Percentiles rank a stretch among this genome's conserved stretches.
Conservation (phyloP, 2,113 vertebrate species). For the Circaetus gallicus region DNA sequence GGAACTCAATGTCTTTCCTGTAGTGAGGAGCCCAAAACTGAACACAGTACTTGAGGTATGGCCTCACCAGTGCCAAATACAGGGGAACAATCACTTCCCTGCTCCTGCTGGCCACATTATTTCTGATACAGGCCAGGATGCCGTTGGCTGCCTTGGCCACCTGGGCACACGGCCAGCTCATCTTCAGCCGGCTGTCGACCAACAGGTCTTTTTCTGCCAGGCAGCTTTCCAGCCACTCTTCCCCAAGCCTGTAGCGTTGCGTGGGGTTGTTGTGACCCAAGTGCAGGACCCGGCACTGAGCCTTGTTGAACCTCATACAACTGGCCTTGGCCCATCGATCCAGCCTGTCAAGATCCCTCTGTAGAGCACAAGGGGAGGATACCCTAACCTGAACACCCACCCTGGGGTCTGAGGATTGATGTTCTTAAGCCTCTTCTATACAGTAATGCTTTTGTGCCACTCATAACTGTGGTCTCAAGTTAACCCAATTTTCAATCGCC, state of each 20-base stretch:
- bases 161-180: background rate
- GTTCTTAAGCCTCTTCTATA: background rate
- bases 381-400: background rate
- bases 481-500: background rate
- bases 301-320: background rate
- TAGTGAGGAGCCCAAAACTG: background rate
- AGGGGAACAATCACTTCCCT: background rate
- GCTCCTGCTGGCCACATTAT: background rate
- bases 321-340: background rate
- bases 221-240: background rate
- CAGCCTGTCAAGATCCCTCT: background rate
- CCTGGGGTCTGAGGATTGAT: background rate
- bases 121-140: background rate
- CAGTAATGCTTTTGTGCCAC: background rate
- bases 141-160: background rate
- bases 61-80: background rate
- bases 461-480: background rate
- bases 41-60: fast-evolving
- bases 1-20: background rate
- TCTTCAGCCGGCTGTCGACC: background rate
- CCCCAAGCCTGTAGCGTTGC: background rate
- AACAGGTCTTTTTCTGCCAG: fast-evolving
- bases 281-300: too few species aligned
- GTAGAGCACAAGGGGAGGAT: background rate
- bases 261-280: background rate